Conservation (phyloP, 2,888 invertebrate genomes). For the Sminthurinus aureus region DNA sequence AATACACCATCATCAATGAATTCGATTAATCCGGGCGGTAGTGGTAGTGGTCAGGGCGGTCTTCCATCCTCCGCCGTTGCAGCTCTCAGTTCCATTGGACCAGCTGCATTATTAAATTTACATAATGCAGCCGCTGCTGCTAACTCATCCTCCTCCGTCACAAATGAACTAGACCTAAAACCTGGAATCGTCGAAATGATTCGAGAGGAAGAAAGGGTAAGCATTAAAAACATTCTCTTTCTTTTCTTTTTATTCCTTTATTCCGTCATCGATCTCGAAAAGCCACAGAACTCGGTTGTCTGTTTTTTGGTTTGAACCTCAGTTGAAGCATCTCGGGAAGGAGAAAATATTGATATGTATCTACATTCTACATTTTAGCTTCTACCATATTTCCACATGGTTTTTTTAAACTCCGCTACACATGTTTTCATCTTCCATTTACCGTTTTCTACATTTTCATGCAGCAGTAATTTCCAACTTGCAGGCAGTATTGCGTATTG, state of each 20-base stretch:
- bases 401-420: background rate
- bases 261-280: too few species aligned
- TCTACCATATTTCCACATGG: background rate
- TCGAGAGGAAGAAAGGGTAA: constrained; percentile 94
- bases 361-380: too few species aligned
- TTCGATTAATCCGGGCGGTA: constrained; percentile 54
- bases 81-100: constrained; percentile 40
- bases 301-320: background rate
- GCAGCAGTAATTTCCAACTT: too few species aligned
- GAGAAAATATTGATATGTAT: too few species aligned
- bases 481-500: too few species aligned
- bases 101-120: constrained; percentile 51
- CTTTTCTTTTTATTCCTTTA: background rate
- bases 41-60: constrained; percentile 59
- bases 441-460: too few species aligned
- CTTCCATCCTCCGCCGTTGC: constrained; percentile 49
- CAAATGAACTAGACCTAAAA: constrained; percentile 88
- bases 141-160: constrained; percentile 52
- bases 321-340: background rate
- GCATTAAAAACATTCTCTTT: constrained; percentile 61
- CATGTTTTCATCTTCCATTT: background rate
- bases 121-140: constrained; percentile 54
- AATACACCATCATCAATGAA: constrained; percentile 42
- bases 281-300: too few species aligned
- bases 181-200: constrained; percentile 97